Conservation (phyloP, 2,113 vertebrate genomes). For the Polyodon spathula region DNA sequence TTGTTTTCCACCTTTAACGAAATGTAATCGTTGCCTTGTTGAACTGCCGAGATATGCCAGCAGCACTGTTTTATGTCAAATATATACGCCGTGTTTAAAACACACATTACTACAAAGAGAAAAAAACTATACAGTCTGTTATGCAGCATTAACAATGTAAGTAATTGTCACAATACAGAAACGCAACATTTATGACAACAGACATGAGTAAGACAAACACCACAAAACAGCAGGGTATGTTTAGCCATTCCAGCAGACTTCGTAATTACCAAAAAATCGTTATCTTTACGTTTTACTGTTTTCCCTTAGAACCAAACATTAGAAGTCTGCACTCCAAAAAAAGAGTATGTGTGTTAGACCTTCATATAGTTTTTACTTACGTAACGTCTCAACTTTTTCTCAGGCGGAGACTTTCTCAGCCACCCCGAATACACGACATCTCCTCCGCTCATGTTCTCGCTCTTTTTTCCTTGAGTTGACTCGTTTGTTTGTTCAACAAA, state of each 20-base stretch:
- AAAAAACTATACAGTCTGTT: too few relatives aligned
- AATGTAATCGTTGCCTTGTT: too few relatives aligned
- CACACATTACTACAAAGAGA: too few relatives aligned
- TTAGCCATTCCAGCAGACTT: neutral
- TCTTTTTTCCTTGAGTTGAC: constrained; percentile 27
- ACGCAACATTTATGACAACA: too few relatives aligned
- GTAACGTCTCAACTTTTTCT: constrained; percentile 98
- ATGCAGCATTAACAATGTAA: too few relatives aligned
- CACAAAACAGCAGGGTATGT: too few relatives aligned
- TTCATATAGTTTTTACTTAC: constrained; percentile 67
- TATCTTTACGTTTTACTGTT: neutral
- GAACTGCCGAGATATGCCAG: too few relatives aligned
- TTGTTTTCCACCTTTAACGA: too few relatives aligned
- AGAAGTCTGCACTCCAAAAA: neutral
- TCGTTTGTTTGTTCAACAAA: constrained; percentile 21
- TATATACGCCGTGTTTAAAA: too few relatives aligned
- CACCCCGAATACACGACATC: constrained; percentile 88
- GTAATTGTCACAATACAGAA: too few relatives aligned
- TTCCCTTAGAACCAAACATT: neutral
- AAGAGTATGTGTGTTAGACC: neutral
- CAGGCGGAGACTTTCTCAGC: constrained; percentile 93
- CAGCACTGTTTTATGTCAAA: too few relatives aligned
- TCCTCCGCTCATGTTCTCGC: constrained; percentile 76
- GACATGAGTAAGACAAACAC: too few relatives aligned
- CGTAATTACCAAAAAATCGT: neutral